These are phyloP conservation scores for Bolborhynchus lineola DNA, from an alignment of 2,113 vertebrate species.

Conservation along the genomic window DNA sequence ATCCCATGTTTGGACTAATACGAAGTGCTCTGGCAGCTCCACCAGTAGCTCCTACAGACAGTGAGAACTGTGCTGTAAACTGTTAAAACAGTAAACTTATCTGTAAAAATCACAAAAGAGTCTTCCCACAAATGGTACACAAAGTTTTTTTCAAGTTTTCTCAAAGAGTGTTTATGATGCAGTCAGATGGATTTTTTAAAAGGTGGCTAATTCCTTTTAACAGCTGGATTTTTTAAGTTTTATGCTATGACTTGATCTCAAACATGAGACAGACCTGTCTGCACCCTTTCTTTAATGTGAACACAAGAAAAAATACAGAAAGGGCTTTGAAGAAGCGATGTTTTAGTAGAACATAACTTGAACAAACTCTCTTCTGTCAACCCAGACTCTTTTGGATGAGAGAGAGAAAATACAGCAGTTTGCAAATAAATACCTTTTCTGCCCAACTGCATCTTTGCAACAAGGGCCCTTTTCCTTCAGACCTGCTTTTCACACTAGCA, in stretches of 20 bases:
- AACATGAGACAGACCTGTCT: background rate
- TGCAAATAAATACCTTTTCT: constrained; percentile 1
- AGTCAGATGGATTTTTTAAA: background rate
- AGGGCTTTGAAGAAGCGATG: background rate
- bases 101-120: background rate
- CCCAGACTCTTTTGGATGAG: background rate
- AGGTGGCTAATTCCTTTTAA: background rate
- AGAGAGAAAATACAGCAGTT: background rate
- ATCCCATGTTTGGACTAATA: background rate
- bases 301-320: background rate
- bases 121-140: background rate
- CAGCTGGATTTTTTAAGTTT: background rate
- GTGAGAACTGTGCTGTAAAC: background rate
- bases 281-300: background rate
- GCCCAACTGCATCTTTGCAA: background rate
- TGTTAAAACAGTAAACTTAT: background rate
- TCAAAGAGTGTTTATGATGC: background rate
- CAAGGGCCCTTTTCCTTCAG: background rate
- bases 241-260: background rate
- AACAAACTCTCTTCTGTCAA: background rate
- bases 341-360: background rate
- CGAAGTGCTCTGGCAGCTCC: background rate
- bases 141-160: background rate
- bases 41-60: background rate
- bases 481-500: background rate